Evolutionary conservation across 2,113 vertebrate genomes (phyloP).

Genomic region (Cygnus buccinator): DNA sequence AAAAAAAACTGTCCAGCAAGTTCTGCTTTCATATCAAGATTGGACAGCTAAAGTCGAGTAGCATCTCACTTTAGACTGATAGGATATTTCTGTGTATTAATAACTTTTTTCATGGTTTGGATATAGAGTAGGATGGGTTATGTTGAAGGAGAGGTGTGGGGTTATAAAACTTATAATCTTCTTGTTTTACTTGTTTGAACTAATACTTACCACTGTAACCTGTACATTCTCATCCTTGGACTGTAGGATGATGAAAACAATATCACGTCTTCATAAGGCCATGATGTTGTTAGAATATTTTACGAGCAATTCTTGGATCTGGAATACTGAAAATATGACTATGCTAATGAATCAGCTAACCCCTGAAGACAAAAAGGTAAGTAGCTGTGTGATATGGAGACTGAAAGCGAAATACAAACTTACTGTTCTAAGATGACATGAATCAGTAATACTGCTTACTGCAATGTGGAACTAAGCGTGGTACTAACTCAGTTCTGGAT

Average conservation of each 20-base stretch:
- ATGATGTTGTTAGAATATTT: slow-evolving; percentile 98
- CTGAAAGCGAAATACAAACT: not conserved
- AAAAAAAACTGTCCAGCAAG: not conserved
- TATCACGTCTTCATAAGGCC: slow-evolving; percentile 94
- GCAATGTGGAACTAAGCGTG: not conserved
- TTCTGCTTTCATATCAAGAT: not conserved
- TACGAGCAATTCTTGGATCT: slow-evolving; percentile 97
- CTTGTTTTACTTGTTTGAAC: not conserved
- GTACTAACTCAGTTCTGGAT: not conserved
- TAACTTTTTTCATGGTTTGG: not conserved
- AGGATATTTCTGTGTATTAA: too few species aligned
- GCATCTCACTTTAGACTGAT: too few species aligned
- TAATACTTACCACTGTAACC: slow-evolving; percentile 33
- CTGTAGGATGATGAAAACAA: slow-evolving; percentile 98
- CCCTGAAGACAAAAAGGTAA: slow-evolving; percentile 93
- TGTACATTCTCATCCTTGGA: slow-evolving; percentile 33
- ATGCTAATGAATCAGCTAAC: slow-evolving; percentile 92
- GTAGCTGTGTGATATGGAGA: not conserved
- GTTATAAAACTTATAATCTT: not conserved
- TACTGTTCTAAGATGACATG: not conserved
- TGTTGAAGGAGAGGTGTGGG: not conserved
- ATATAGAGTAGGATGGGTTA: not conserved
- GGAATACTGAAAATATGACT: slow-evolving; percentile 93
- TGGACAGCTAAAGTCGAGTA: not conserved
- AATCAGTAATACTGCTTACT: not conserved